phyloP scores from a whole-genome alignment of 1,140 invertebrate species.

The Lysiphlebus fabarum region DNA sequence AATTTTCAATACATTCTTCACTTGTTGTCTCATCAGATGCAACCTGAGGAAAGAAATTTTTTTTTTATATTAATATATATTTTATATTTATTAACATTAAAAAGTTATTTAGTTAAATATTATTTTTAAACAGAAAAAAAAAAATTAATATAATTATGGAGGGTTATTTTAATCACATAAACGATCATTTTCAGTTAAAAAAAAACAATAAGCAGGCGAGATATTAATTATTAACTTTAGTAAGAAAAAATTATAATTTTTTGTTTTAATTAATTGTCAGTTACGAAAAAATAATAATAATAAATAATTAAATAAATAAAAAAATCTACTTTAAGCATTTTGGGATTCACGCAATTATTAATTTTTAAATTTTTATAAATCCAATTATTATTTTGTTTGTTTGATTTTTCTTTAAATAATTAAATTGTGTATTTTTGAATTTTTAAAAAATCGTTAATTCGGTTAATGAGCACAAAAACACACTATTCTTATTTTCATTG shows the following conservation, averaged over 20 bases:
- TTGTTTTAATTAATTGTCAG: slow-evolving; percentile 1
- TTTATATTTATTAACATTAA: not conserved
- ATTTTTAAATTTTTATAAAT: not conserved
- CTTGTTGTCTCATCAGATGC: slow-evolving; percentile 67
- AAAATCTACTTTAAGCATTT: slow-evolving; percentile 14
- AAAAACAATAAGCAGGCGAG: slow-evolving; percentile 22
- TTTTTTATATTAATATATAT: not conserved
- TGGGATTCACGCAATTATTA: slow-evolving; percentile 13
- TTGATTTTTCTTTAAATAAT: no score
- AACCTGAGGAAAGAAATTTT: slow-evolving; percentile 54
- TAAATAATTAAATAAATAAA: slow-evolving; percentile 12
- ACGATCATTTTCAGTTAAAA: slow-evolving; percentile 8
- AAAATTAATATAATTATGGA: not conserved
- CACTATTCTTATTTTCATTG: slow-evolving; percentile 46
- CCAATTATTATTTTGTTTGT: not conserved
- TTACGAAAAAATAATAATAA: slow-evolving; percentile 10
- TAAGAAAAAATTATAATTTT: slow-evolving; percentile 8
- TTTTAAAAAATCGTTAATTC: slow-evolving; percentile 22
- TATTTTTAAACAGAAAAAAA: slow-evolving; percentile 9
- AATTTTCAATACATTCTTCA: slow-evolving; percentile 69
- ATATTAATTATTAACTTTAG: slow-evolving; percentile 22
- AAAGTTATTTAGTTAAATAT: not conserved
- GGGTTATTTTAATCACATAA: slow-evolving; percentile 11
- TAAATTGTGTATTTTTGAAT: not conserved
- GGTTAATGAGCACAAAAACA: slow-evolving; percentile 43